Conservation (phyloP, 2,113 vertebrate species). For the Miniopterus natalensis region DNA sequence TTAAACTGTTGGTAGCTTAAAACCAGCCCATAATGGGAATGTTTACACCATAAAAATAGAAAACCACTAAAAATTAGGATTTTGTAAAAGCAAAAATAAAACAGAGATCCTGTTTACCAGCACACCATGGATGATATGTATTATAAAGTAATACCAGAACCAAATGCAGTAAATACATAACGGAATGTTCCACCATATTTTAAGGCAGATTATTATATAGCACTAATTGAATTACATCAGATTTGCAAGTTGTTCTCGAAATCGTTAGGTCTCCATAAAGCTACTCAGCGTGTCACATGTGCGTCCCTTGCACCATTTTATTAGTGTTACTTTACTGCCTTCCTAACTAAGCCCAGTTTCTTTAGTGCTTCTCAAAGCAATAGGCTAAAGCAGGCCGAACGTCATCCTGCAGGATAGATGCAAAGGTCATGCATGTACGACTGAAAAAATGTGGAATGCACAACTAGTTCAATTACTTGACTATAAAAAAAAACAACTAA, state of each 20-base stretch:
- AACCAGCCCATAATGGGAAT: neutral
- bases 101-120: neutral
- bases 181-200: slow-evolving; percentile 29
- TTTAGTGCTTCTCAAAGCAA: slow-evolving; percentile 74
- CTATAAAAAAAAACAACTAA: slow-evolving; percentile 74
- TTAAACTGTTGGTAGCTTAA: neutral
- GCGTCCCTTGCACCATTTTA: slow-evolving; percentile 56
- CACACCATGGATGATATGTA: neutral
- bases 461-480: slow-evolving; percentile 77
- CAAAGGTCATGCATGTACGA: slow-evolving; percentile 66
- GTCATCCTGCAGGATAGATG: slow-evolving; percentile 25
- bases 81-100: slow-evolving; percentile 32
- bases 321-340: slow-evolving; percentile 37
- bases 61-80: slow-evolving; percentile 8
- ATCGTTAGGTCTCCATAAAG: slow-evolving; percentile 71
- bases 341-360: slow-evolving; percentile 46
- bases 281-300: slow-evolving; percentile 60
- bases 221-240: slow-evolving; percentile 67
- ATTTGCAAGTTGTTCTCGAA: slow-evolving; percentile 72
- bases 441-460: slow-evolving; percentile 71
- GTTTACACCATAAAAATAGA: slow-evolving; percentile 19
- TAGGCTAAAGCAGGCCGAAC: slow-evolving; percentile 53
- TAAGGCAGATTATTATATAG: slow-evolving; percentile 60
- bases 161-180: slow-evolving; percentile 15
- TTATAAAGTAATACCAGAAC: slow-evolving; percentile 28